Evolutionary conservation across 2,888 invertebrate species (phyloP).

Genomic region (Cecidostiba fungosa): DNA sequence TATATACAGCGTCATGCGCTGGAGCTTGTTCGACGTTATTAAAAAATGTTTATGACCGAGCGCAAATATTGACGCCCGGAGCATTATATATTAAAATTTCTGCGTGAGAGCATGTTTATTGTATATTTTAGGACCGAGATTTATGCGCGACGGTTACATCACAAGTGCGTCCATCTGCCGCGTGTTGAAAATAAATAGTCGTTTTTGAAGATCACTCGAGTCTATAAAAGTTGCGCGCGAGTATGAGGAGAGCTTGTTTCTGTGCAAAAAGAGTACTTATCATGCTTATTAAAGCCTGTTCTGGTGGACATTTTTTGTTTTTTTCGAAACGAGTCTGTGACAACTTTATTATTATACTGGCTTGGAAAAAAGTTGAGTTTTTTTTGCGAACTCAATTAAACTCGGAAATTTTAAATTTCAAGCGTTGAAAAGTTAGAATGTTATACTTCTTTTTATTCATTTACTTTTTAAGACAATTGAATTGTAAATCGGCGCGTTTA

Average conservation of each 20-base stretch:
- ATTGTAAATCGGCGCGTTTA: not conserved
- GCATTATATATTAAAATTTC: conserved; percentile 17
- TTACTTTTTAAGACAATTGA: not conserved
- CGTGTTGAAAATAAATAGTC: not conserved
- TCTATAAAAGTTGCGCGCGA: conserved; percentile 1
- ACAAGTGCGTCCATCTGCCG: not conserved
- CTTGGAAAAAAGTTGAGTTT: not conserved
- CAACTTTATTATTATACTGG: not conserved
- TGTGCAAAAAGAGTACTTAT: not conserved
- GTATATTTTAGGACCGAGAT: not conserved
- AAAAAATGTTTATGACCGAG: conserved; percentile 25
- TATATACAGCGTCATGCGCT: not conserved
- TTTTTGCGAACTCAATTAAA: not conserved
- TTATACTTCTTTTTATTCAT: not conserved
- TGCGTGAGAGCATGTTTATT: not conserved
- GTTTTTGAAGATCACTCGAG: not conserved
- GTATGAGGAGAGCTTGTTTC: not conserved
- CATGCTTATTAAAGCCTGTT: not conserved
- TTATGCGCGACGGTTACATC: not conserved
- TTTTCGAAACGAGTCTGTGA: not conserved
- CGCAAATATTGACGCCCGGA: conserved; percentile 22
- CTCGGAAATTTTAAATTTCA: not conserved
- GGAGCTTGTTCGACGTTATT: not conserved
- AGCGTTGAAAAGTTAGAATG: not conserved
- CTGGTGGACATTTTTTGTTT: not conserved